Conservation (phyloP, 37 sponge, comb jelly and placozoan genomes). For the Ephydatia muelleri region DNA sequence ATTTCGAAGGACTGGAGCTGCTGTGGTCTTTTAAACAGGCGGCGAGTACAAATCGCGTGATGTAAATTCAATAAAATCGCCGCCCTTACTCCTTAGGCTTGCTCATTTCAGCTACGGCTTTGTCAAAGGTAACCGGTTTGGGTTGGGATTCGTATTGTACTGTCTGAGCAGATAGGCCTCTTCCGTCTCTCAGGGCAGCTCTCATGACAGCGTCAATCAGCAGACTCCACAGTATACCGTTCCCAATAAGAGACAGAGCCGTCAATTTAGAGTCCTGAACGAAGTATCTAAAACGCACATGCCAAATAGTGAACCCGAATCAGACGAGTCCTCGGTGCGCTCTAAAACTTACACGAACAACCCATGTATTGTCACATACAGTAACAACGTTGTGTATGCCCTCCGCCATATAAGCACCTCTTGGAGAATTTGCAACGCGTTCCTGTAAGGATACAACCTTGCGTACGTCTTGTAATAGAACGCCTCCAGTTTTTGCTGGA, state of each 20-base stretch:
- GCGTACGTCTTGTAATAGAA: slow-evolving; percentile 13
- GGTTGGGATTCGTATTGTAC: too few species aligned
- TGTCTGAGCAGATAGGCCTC: too few species aligned
- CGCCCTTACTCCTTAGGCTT: too few species aligned
- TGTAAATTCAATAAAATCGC: too few species aligned
- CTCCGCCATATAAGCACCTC: slow-evolving; percentile 53
- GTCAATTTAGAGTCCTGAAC: not conserved
- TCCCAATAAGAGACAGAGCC: not conserved
- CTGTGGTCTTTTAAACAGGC: slow-evolving; percentile 11
- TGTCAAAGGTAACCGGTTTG: too few species aligned
- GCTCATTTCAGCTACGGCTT: too few species aligned
- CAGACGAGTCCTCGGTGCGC: too few species aligned
- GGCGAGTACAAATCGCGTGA: too few species aligned
- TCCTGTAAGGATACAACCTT: slow-evolving; percentile 7
- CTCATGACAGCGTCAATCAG: not conserved
- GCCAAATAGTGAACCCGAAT: too few species aligned
- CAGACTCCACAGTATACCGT: not conserved
- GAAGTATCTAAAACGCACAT: too few species aligned
- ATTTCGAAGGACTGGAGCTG: slow-evolving; percentile 46
- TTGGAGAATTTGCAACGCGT: slow-evolving; percentile 19
- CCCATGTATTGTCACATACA: slow-evolving; percentile 41
- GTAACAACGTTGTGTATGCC: slow-evolving; percentile 4
- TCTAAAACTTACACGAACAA: slow-evolving; percentile 39
- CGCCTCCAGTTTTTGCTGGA: slow-evolving; percentile 40
- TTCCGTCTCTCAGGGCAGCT: not conserved